phyloP scores from a whole-genome alignment of 2,113 vertebrate genomes.

The Columba livia region DNA sequence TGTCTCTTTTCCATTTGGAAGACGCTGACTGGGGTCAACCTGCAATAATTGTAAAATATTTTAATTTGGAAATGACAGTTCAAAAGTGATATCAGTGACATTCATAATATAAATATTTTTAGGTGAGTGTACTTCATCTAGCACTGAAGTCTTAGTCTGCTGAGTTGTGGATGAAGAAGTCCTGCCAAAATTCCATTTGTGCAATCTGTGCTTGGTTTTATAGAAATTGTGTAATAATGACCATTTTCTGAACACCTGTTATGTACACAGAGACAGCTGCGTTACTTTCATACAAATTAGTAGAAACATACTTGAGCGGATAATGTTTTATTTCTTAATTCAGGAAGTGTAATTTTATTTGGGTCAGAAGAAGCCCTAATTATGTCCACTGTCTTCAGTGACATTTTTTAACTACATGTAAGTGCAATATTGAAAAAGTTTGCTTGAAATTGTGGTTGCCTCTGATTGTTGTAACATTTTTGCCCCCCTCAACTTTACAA shows the following conservation, averaged over 20 bases:
- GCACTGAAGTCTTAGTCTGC: background rate
- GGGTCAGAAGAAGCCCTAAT: background rate
- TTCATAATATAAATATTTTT: background rate
- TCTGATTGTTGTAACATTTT: background rate
- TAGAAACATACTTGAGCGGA: background rate
- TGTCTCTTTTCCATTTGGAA: background rate
- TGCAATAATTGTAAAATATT: background rate
- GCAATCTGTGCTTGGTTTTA: background rate
- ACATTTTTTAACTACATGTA: background rate
- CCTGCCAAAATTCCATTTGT: background rate
- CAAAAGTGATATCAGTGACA: background rate
- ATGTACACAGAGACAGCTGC: background rate
- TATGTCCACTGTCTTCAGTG: background rate
- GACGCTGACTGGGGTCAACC: background rate
- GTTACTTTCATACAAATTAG: background rate
- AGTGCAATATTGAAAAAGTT: background rate
- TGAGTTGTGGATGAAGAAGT: background rate
- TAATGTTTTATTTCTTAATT: background rate
- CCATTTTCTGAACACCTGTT: background rate
- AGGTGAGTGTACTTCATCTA: background rate
- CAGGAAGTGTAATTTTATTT: background rate
- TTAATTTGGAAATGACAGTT: background rate
- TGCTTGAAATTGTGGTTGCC: accelerated
- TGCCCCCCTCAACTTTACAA: background rate
- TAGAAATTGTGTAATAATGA: background rate